phyloP scores from a whole-genome alignment of 2,888 invertebrate species.

The Lamellibrachia columna region DNA sequence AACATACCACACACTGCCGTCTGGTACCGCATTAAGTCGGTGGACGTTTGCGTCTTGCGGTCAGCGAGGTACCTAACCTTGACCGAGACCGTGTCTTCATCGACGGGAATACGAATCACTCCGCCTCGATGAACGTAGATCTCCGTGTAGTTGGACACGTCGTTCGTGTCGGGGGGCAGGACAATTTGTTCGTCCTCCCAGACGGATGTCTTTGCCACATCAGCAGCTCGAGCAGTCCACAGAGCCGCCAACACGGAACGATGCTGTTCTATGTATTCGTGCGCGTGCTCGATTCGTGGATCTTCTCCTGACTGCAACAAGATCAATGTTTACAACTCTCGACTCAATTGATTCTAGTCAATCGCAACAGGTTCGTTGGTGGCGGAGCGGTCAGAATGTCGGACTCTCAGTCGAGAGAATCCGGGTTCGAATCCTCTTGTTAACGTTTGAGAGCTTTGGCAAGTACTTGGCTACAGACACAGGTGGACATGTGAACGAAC shows the following conservation, averaged over 20 bases:
- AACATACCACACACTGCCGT: background rate
- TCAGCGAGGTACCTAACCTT: background rate
- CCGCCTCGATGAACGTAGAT: background rate
- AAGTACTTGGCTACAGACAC: no score
- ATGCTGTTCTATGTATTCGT: background rate
- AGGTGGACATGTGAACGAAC: no score
- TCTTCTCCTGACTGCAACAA: background rate
- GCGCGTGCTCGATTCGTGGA: background rate
- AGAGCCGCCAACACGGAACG: background rate
- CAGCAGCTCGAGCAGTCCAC: background rate
- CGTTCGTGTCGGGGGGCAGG: background rate
- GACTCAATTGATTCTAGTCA: no score
- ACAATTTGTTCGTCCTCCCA: background rate
- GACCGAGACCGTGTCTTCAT: slow-evolving; percentile 2
- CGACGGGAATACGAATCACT: background rate
- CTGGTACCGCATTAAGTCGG: background rate
- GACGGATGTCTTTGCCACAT: background rate
- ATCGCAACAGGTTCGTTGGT: no score
- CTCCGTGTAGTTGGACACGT: slow-evolving; percentile 4
- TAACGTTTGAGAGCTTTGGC: no score
- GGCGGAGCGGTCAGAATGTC: no score
- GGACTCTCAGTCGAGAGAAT: no score
- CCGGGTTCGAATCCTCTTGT: no score
- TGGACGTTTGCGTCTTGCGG: background rate
- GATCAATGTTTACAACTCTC: background rate